Conservation (phyloP, 2,888 invertebrate genomes). For the Leucoma salicis region DNA sequence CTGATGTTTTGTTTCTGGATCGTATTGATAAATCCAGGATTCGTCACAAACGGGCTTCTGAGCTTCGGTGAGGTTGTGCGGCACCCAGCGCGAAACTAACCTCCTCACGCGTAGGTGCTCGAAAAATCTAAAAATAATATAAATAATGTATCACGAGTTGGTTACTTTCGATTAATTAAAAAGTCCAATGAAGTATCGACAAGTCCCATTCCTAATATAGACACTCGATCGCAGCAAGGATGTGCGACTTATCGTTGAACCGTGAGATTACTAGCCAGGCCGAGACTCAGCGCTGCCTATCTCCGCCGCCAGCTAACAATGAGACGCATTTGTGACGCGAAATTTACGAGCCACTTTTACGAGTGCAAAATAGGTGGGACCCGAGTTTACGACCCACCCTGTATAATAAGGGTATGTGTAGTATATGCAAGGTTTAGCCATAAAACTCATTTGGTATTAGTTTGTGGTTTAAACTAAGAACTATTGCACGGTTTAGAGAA, state of each 20-base stretch:
- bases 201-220: conserved; percentile 10
- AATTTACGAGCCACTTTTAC: conserved; percentile 77
- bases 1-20: too few relatives aligned
- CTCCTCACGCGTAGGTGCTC: too few relatives aligned
- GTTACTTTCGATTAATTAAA: too few relatives aligned
- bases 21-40: too few relatives aligned
- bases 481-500: conserved; percentile 1
- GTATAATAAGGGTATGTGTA: conserved; percentile 57
- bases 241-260: conserved; percentile 49
- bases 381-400: conserved; percentile 65
- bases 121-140: too few relatives aligned
- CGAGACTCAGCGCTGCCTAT: conserved; percentile 42
- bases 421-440: conserved; percentile 33
- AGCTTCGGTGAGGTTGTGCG: too few relatives aligned
- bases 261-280: conserved; percentile 44
- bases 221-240: conserved; percentile 25
- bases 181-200: conserved; percentile 1
- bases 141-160: too few relatives aligned
- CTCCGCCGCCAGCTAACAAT: conserved; percentile 57
- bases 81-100: too few relatives aligned
- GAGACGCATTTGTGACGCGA: conserved; percentile 68
- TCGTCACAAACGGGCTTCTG: too few relatives aligned
- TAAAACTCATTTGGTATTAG: conserved; percentile 14
- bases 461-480: conserved; percentile 5
- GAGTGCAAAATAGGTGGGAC: conserved; percentile 75